A percentile compares a stretch with the other conserved stretches of the same genome.
Conservation (phyloP, 2,797 vertebrate genomes). For the Acanthis flammea region DNA sequence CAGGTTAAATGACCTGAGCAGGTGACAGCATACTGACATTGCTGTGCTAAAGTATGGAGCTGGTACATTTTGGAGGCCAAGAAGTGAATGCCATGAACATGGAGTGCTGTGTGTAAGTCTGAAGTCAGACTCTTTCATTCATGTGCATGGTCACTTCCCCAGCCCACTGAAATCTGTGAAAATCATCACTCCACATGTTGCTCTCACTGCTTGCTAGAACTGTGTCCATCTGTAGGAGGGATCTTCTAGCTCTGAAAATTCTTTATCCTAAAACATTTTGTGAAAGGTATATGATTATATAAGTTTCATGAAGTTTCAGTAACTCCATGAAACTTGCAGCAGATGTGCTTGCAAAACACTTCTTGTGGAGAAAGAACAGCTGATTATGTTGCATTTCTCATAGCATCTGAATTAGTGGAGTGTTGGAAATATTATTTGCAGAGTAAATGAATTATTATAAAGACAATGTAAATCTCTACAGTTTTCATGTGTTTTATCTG, state of each 20-base stretch:
- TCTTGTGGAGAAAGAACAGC: not conserved
- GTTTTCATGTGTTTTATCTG: not conserved
- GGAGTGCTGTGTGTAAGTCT: not conserved
- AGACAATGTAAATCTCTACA: not conserved
- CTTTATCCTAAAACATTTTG: not conserved
- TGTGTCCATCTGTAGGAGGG: not conserved
- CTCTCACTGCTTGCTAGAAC: accelerated
- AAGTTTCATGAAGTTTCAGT: not conserved
- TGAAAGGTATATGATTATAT: not conserved
- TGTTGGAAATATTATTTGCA: not conserved
- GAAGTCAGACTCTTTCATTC: not conserved
- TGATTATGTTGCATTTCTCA: not conserved
- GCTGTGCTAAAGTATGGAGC: not conserved
- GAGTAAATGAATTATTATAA: not conserved
- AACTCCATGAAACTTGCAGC: not conserved
- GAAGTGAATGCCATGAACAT: not conserved
- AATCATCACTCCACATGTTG: not conserved
- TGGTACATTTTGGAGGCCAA: not conserved
- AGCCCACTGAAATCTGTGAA: not conserved
- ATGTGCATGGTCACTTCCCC: not conserved
- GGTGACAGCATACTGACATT: not conserved
- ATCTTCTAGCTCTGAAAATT: not conserved
- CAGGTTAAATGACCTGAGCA: not conserved
- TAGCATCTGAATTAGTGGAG: not conserved
- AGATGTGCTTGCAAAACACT: not conserved